Evolutionary conservation across 92 coral and sea anemone species (phyloP).

Genomic region (Montipora capitata): DNA sequence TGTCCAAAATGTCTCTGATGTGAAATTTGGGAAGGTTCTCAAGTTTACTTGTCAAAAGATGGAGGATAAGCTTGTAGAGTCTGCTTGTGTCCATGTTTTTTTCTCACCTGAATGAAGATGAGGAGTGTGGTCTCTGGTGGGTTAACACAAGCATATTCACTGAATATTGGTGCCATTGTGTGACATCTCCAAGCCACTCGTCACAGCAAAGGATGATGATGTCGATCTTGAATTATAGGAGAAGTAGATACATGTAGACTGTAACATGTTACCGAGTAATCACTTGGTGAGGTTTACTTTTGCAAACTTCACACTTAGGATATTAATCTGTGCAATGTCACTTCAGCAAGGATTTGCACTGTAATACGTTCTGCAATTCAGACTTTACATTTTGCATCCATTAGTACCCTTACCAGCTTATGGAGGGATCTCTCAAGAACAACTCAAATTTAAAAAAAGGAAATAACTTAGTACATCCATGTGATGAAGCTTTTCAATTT

Average conservation of each 20-base stretch:
- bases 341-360: conserved; percentile 28
- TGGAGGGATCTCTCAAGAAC: conserved; percentile 36
- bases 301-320: conserved; percentile 19
- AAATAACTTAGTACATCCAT: not conserved
- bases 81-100: conserved; percentile 16
- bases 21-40: conserved; percentile 42
- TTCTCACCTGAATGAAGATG: conserved; percentile 10
- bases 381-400: not conserved
- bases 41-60: not conserved
- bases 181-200: conserved; percentile 49
- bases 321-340: conserved; percentile 22
- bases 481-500: conserved; percentile 21
- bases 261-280: not conserved
- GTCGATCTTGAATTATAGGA: conserved; percentile 44
- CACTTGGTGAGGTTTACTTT: conserved; percentile 30
- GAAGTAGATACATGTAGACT: conserved; percentile 8
- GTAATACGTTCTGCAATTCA: conserved; percentile 6
- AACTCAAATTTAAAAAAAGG: conserved; percentile 10
- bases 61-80: not conserved
- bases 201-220: conserved; percentile 51
- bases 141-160: not conserved
- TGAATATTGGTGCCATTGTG: not conserved
- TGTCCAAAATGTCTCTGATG: not conserved
- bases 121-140: conserved; percentile 41
- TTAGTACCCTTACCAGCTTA: conserved; percentile 20